These are phyloP conservation scores for Chaetura pelagica DNA, from an alignment of 2,113 vertebrate species.

Conservation along the genomic window DNA sequence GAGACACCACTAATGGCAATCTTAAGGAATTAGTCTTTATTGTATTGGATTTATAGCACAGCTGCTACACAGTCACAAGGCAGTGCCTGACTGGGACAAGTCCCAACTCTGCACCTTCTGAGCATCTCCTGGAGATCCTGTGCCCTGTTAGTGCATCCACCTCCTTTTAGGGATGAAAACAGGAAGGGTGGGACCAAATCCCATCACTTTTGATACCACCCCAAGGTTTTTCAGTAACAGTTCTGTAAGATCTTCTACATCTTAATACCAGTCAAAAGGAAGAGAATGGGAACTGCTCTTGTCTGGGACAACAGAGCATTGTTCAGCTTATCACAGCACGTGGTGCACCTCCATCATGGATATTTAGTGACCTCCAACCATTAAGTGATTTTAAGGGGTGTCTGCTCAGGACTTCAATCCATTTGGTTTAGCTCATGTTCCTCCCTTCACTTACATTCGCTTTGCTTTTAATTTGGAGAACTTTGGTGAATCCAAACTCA, in stretches of 20 bases:
- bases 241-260: neutral
- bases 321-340: neutral
- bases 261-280: neutral
- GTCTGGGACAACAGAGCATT: accelerated
- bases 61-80: neutral
- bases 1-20: neutral
- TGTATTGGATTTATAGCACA: neutral
- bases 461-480: neutral
- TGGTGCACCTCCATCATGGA: neutral
- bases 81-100: neutral
- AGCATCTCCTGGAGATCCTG: neutral
- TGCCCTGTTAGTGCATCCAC: neutral
- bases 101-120: accelerated
- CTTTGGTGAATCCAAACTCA: neutral
- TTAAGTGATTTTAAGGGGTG: neutral
- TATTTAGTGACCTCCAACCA: neutral
- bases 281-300: neutral
- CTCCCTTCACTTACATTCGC: neutral
- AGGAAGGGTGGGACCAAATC: neutral
- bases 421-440: neutral
- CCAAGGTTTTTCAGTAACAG: neutral
- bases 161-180: neutral
- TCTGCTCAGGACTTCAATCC: neutral
- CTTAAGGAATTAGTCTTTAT: neutral
- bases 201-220: neutral